Conservation (phyloP, 2,113 vertebrate species). For the Passer montanus region DNA sequence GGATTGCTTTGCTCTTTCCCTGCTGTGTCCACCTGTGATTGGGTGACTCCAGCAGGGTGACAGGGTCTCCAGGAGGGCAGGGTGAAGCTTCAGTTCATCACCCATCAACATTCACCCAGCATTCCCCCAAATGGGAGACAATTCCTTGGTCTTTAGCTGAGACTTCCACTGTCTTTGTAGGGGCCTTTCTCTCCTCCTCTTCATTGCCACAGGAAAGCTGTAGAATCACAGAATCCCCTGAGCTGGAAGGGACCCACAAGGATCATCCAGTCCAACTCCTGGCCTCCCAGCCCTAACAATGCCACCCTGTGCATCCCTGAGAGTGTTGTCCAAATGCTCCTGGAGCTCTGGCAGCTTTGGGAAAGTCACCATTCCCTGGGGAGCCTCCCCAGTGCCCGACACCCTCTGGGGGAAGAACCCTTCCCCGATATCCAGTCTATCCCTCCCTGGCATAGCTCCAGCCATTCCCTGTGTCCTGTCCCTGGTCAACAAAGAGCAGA, state of each 20-base stretch:
- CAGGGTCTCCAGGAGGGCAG: neutral
- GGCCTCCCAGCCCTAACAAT: neutral
- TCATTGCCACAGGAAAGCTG: neutral
- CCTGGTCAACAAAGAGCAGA: neutral
- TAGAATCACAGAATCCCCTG: neutral
- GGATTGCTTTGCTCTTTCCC: neutral
- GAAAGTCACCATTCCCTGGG: neutral
- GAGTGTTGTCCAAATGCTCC: accelerated
- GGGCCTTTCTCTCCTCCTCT: neutral
- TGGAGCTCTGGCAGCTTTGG: neutral
- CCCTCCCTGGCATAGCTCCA: neutral
- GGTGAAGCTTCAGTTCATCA: neutral
- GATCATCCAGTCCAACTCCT: accelerated
- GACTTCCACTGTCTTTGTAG: neutral
- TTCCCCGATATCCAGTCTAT: neutral
- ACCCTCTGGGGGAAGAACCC: neutral
- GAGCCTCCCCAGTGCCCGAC: accelerated
- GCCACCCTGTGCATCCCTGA: neutral
- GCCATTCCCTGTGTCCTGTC: neutral
- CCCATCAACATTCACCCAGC: neutral
- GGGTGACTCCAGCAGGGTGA: neutral
- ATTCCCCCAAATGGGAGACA: neutral
- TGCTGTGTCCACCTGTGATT: neutral
- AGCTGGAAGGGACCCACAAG: neutral
- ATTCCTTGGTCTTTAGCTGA: neutral